phyloP scores from a whole-genome alignment of 2,113 vertebrate genomes.

The Caretta caretta region DNA sequence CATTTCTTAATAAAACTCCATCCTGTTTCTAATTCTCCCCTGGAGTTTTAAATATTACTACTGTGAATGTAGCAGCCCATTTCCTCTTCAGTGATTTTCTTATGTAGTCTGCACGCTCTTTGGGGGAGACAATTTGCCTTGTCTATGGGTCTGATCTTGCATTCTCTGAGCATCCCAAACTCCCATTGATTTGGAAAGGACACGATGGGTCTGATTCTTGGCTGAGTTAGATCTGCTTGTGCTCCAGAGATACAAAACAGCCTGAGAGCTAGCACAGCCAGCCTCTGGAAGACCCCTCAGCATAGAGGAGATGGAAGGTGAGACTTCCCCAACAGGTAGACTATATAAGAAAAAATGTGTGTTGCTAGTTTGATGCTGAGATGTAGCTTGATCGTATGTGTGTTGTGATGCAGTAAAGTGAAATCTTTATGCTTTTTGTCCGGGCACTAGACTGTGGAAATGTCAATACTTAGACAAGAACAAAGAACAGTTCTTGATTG shows the following conservation, averaged over 20 bases:
- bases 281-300: too few relatives aligned
- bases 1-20: not conserved
- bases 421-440: not conserved
- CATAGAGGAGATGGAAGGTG: too few relatives aligned
- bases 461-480: not conserved
- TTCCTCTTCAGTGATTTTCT: not conserved
- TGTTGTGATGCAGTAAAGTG: not conserved
- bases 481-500: not conserved
- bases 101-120: not conserved
- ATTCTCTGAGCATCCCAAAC: not conserved
- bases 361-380: slow-evolving; percentile 32
- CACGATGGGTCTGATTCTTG: not conserved
- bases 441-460: slow-evolving; percentile 12
- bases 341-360: not conserved
- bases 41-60: not conserved
- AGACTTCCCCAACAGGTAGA: too few relatives aligned
- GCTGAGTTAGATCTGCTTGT: not conserved
- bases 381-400: not conserved
- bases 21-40: not conserved
- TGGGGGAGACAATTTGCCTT: not conserved
- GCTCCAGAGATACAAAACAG: not conserved
- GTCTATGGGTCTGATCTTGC: not conserved
- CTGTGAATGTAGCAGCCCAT: not conserved
- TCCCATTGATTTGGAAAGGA: not conserved
- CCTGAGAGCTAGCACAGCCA: not conserved